phyloP scores from a whole-genome alignment of 2,797 vertebrate genomes.

The Cuniculus paca region DNA sequence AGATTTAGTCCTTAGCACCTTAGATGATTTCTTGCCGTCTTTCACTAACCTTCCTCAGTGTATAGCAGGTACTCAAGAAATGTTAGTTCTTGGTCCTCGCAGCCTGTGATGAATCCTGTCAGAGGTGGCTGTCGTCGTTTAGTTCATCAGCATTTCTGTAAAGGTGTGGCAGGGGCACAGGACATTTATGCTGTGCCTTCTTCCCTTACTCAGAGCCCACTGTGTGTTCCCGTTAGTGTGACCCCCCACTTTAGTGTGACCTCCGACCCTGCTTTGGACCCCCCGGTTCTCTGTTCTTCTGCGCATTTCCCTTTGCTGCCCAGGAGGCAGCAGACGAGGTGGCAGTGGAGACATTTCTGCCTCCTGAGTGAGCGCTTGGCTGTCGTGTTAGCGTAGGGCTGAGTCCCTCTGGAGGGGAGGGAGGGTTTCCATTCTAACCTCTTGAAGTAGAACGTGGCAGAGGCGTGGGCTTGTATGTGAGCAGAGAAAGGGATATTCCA shows the following conservation, averaged over 20 bases:
- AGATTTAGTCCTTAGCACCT: conserved; percentile 4
- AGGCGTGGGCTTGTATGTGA: neutral
- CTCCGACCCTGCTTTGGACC: neutral
- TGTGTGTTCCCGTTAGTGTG: neutral
- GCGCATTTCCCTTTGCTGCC: neutral
- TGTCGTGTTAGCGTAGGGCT: neutral
- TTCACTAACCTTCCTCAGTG: neutral
- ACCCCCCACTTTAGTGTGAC: neutral
- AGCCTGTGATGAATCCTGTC: neutral
- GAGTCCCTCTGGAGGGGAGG: neutral
- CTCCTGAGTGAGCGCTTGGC: conserved; percentile 1
- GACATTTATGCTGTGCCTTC: neutral
- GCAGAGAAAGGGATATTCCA: neutral
- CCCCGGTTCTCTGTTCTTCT: neutral
- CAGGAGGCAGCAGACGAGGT: neutral
- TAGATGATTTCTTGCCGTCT: neutral
- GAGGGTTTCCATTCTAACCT: neutral
- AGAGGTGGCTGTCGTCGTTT: neutral
- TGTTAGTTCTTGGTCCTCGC: neutral
- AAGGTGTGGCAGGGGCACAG: neutral
- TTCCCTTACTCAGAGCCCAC: neutral
- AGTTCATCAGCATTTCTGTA: neutral
- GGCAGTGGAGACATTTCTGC: neutral
- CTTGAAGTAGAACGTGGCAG: neutral
- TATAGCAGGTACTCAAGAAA: neutral